Evolutionary conservation across 2,888 invertebrate species (phyloP).

Genomic region (Temnothorax rugatulus): DNA sequence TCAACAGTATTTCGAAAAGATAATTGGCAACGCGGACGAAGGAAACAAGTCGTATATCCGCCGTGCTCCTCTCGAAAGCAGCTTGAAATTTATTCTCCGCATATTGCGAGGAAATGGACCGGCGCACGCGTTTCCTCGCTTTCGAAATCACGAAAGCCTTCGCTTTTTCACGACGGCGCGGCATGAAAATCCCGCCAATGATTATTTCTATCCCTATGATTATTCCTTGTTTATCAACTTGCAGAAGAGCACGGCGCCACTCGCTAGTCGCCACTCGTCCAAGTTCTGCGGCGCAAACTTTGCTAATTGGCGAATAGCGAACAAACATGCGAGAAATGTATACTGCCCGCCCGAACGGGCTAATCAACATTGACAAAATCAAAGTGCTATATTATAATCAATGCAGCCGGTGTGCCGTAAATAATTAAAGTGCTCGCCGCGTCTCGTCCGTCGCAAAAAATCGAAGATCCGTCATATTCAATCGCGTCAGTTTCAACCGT

Average conservation of each 20-base stretch:
- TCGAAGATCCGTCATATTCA: slow-evolving; percentile 37
- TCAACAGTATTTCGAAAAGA: slow-evolving; percentile 25
- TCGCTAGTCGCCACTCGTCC: neutral
- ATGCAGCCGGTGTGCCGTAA: neutral
- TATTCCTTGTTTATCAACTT: slow-evolving; percentile 31
- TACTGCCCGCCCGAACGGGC: slow-evolving; percentile 20
- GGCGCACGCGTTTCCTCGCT: neutral
- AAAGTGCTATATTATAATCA: slow-evolving; percentile 47
- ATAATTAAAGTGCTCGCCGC: slow-evolving; percentile 31
- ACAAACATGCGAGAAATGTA: neutral
- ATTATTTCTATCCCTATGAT: neutral
- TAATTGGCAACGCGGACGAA: slow-evolving; percentile 11
- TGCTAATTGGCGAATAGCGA: slow-evolving; percentile 50
- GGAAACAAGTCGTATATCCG: neutral
- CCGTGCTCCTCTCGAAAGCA: neutral
- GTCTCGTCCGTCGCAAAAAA: slow-evolving; percentile 33
- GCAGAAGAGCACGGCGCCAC: neutral
- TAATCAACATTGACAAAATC: slow-evolving; percentile 66
- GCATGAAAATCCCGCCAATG: neutral
- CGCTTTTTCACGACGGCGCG: neutral
- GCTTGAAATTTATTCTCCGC: slow-evolving; percentile 5
- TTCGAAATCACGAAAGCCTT: neutral
- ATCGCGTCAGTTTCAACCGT: neutral
- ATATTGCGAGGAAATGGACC: neutral
- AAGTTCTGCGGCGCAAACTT: slow-evolving; percentile 54